phyloP scores from a whole-genome alignment of 2,888 invertebrate species.

The Ptilodon capucinus region DNA sequence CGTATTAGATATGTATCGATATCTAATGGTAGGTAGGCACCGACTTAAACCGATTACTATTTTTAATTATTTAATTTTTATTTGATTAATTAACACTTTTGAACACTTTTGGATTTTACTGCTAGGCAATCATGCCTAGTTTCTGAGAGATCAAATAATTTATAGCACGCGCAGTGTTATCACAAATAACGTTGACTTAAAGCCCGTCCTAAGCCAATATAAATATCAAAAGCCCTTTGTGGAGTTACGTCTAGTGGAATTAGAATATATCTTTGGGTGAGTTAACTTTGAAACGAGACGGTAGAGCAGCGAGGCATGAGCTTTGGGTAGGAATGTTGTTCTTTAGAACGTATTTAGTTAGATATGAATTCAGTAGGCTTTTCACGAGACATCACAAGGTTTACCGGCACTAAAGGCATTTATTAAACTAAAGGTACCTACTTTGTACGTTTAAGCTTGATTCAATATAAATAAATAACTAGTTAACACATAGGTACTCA shows the following conservation, averaged over 20 bases:
- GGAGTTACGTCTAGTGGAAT: conserved; percentile 18
- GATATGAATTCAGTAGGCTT: background rate
- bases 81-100: too few relatives aligned
- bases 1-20: too few relatives aligned
- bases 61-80: too few relatives aligned
- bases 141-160: background rate
- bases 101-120: too few relatives aligned
- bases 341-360: background rate
- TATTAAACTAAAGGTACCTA: background rate
- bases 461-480: too few relatives aligned
- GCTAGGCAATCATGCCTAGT: too few relatives aligned
- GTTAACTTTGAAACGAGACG: conserved; percentile 27
- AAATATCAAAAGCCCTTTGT: conserved; percentile 29
- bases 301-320: conserved; percentile 8
- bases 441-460: too few relatives aligned
- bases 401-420: background rate
- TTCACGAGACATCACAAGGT: background rate
- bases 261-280: conserved; percentile 21
- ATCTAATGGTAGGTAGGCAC: too few relatives aligned
- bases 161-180: conserved; percentile 1
- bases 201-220: conserved; percentile 25
- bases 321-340: conserved; percentile 9
- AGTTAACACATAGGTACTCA: too few relatives aligned
- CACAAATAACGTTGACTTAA: conserved; percentile 11
- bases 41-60: too few relatives aligned